A percentile compares a stretch with the other conserved stretches of the same genome.
These are phyloP conservation scores for Cosmorhoe ocellata DNA, from an alignment of 2,888 invertebrate species.

Conservation along the genomic window DNA sequence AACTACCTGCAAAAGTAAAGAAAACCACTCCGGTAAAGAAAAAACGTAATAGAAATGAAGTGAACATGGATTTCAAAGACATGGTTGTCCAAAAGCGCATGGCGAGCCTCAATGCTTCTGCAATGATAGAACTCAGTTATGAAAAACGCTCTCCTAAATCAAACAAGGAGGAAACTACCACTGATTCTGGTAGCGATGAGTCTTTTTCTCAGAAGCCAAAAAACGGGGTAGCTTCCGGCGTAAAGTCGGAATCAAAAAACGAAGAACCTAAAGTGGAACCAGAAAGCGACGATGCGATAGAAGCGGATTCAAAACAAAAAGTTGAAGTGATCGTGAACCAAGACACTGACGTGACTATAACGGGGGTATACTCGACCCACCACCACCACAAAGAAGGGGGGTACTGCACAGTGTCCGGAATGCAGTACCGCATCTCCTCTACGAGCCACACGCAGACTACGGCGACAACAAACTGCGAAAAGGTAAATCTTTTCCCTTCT, in stretches of 20 bases:
- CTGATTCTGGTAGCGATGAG: slow-evolving; percentile 81
- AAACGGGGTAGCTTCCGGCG: slow-evolving; percentile 79
- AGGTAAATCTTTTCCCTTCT: slow-evolving; percentile 60
- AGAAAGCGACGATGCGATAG: slow-evolving; percentile 61
- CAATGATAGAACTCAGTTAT: slow-evolving; percentile 94
- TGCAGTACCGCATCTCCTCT: slow-evolving; percentile 94
- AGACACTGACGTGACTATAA: slow-evolving; percentile 93
- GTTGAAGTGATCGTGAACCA: slow-evolving; percentile 92
- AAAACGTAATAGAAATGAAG: slow-evolving; percentile 83
- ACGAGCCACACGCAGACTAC: slow-evolving; percentile 94
- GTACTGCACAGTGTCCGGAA: slow-evolving; percentile 91
- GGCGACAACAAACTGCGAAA: slow-evolving; percentile 89
- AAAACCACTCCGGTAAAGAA: slow-evolving; percentile 75
- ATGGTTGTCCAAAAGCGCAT: slow-evolving; percentile 94
- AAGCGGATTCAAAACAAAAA: slow-evolving; percentile 77
- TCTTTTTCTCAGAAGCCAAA: slow-evolving; percentile 78
- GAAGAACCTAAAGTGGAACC: slow-evolving; percentile 72
- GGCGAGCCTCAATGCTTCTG: slow-evolving; percentile 95
- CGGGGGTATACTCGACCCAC: slow-evolving; percentile 92
- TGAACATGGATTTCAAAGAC: slow-evolving; percentile 91
- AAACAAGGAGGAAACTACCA: slow-evolving; percentile 81
- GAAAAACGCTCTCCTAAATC: slow-evolving; percentile 86
- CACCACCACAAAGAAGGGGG: slow-evolving; percentile 88
- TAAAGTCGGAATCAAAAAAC: slow-evolving; percentile 77
- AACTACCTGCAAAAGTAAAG: slow-evolving; percentile 72